These are phyloP conservation scores for Zaprionus taronus DNA, from an alignment of 1,140 invertebrate species.

Conservation along the genomic window DNA sequence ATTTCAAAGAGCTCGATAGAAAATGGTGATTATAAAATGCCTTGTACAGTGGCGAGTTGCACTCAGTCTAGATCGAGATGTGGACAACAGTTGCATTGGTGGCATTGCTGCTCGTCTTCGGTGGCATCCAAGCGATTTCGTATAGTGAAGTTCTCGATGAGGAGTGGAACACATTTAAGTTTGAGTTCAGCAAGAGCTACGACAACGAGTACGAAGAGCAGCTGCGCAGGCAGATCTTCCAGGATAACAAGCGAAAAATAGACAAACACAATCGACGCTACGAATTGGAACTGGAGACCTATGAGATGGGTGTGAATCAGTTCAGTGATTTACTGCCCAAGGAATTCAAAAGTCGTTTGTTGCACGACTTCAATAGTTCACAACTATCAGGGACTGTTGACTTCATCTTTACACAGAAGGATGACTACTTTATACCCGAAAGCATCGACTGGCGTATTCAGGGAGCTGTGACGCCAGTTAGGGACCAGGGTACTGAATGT, in stretches of 20 bases:
- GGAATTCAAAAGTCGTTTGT: constrained; percentile 91
- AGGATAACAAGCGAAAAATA: constrained; percentile 92
- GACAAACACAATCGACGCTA: constrained; percentile 91
- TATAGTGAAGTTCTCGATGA: constrained; percentile 6
- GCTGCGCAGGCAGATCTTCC: constrained; percentile 91
- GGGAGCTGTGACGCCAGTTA: constrained; percentile 94
- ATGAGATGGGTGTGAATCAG: constrained; percentile 90
- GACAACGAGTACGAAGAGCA: constrained; percentile 2
- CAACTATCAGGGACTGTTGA: not conserved
- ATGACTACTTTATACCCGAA: not conserved
- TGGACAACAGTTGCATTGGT: constrained; percentile 4
- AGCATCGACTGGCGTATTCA: constrained; percentile 61
- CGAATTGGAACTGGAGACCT: constrained; percentile 87
- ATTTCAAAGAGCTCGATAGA: not conserved
- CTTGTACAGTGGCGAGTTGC: not conserved
- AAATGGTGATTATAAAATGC: not conserved
- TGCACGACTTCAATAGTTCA: constrained; percentile 85
- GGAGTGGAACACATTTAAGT: constrained; percentile 31
- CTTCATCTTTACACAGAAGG: not conserved
- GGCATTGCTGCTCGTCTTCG: constrained; percentile 1
- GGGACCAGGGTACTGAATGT: constrained; percentile 92
- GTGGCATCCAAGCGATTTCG: not conserved
- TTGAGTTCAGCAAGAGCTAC: constrained; percentile 22
- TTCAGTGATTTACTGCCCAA: constrained; percentile 92
- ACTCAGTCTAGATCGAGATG: constrained; percentile 12